Evolutionary conservation across 2,888 invertebrate species (phyloP).

Genomic region (Caenorhabditis becei): DNA sequence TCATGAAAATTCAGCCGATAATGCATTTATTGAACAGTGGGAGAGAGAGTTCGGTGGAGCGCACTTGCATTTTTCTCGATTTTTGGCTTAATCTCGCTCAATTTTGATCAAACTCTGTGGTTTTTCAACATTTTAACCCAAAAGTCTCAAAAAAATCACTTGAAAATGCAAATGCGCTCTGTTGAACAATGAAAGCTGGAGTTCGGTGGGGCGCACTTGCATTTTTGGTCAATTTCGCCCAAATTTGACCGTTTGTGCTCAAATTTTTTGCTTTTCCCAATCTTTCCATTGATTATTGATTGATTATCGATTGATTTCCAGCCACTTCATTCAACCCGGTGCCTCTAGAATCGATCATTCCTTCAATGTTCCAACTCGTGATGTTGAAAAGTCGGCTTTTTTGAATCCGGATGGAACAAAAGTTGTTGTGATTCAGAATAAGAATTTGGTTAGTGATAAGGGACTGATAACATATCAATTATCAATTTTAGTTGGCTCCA

Average conservation of each 20-base stretch:
- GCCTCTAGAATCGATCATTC: constrained; percentile 55
- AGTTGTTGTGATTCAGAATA: constrained; percentile 55
- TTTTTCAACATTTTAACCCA: too few relatives aligned
- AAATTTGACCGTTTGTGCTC: constrained; percentile 13
- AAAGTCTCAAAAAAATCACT: too few relatives aligned
- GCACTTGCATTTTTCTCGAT: too few relatives aligned
- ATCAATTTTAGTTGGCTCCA: constrained; percentile 5
- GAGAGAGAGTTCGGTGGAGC: too few relatives aligned
- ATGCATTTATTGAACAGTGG: too few relatives aligned
- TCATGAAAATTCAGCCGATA: too few relatives aligned
- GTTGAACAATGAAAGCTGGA: too few relatives aligned
- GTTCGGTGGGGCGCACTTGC: constrained; percentile 9
- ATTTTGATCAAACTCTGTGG: too few relatives aligned
- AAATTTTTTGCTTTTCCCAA: too few relatives aligned
- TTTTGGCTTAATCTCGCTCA: too few relatives aligned
- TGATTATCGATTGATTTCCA: constrained; percentile 21
- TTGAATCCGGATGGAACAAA: constrained; percentile 60
- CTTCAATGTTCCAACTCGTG: constrained; percentile 38
- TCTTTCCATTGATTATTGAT: too few relatives aligned
- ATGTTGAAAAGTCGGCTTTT: constrained; percentile 47
- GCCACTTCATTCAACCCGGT: constrained; percentile 69
- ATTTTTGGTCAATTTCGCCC: constrained; percentile 31
- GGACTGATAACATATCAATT: neutral
- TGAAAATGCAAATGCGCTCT: too few relatives aligned
- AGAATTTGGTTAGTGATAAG: constrained; percentile 22